A percentile compares a stretch with the other conserved stretches of the same genome.
These are phyloP conservation scores for Calephelis perditalis DNA, from an alignment of 2,888 invertebrate species.

Conservation along the genomic window DNA sequence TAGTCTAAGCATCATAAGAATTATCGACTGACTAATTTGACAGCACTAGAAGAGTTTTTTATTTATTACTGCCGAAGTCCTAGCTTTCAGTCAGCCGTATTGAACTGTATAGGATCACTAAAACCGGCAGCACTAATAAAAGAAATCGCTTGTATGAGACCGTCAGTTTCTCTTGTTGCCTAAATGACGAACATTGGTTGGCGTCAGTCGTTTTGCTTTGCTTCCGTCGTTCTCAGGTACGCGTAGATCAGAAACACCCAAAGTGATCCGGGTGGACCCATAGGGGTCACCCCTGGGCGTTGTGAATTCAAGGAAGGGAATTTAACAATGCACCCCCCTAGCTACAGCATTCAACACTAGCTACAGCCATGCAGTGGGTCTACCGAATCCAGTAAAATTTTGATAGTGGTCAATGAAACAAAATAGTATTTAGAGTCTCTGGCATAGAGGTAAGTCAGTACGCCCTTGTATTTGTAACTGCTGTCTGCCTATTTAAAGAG, in stretches of 20 bases:
- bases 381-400: not conserved
- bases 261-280: not conserved
- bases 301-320: not conserved
- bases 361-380: not conserved
- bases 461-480: too few relatives aligned
- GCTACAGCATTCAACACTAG: not conserved
- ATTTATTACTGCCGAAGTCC: too few relatives aligned
- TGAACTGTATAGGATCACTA: too few relatives aligned
- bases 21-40: too few relatives aligned
- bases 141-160: too few relatives aligned
- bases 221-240: not conserved
- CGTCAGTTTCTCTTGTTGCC: too few relatives aligned
- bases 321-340: not conserved
- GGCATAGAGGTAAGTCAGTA: too few relatives aligned
- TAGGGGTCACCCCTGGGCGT: not conserved
- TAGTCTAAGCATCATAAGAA: too few relatives aligned
- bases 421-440: not conserved
- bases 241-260: not conserved
- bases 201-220: not conserved
- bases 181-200: not conserved
- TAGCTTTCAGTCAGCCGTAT: too few relatives aligned
- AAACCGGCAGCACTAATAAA: too few relatives aligned
- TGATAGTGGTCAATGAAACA: not conserved
- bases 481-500: too few relatives aligned
- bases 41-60: too few relatives aligned